Evolutionary conservation across 1,140 invertebrate species (phyloP), one percentile per base, ranked within the genome.

Genomic region (Drosophila kepulauana): DNA sequence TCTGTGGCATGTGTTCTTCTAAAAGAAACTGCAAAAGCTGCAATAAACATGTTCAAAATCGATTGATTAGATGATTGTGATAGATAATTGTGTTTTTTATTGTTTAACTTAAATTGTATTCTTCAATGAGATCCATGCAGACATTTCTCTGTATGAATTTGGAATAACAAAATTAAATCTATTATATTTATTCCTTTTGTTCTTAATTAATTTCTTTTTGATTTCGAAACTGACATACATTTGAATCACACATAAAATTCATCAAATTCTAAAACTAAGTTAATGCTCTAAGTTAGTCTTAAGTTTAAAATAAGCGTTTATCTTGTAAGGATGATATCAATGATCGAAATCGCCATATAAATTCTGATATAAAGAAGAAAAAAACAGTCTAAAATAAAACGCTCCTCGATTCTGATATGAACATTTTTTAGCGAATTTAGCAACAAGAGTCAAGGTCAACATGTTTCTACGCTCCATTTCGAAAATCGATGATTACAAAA

Each of bases 401-500:
- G 70, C 71, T 49, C 43, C 46, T 35, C 58, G 71, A 76, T 78
- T 88, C 75, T 88, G 64, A 87, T 82, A 74, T 58, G 64, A 61
- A 52, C 57, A 67, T 69, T 69, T 92, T 92, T 78, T 93, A 95
- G 94, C 93, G 93, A 96, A 96, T 93, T 94, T 94, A 93, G 95
- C 97, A 87, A 97, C 96, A 93, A 94, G 95, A 94, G 97, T 97
- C 89, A 92, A 93, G 92, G 97, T 99, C 94, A 98, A 99, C 96
- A 95, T 98, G 94, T 98, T 96, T 94, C 96, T 99, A 77, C 96
- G 98, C 88, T 98, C 97, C 94, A 99, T 99, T 95, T 98, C 97
- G 95, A 98, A 98, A 97, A 99, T 99, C 95, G 97, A 98, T 94
- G 98, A 99, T 97, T 98, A 98, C 94, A 98, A 98, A 95, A 99